A percentile compares a stretch with the other conserved stretches of the same genome.
Conservation (phyloP, 2,888 invertebrate species). For the Theristus sp. region DNA sequence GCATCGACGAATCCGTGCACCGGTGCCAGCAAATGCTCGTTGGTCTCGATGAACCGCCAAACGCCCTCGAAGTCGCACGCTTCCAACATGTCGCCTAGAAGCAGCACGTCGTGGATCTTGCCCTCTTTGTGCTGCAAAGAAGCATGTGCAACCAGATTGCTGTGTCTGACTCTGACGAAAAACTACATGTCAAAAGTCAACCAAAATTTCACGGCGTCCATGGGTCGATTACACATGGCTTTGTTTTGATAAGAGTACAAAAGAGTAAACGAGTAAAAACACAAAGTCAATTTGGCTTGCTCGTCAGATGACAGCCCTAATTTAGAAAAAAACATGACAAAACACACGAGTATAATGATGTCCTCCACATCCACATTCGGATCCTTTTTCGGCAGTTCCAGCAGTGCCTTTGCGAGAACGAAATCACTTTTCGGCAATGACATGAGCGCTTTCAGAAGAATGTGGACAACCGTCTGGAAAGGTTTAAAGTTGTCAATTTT, state of each 20-base stretch:
- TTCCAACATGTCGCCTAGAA: background rate
- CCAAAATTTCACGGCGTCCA: no score
- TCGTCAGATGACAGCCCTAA: no score
- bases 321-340: no score
- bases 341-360: no score
- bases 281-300: no score
- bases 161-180: background rate
- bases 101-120: slow-evolving; percentile 42
- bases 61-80: background rate
- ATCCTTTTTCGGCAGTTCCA: slow-evolving; percentile 46
- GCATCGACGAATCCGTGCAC: background rate
- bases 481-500: no score
- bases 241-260: no score
- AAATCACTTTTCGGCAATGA: slow-evolving; percentile 95
- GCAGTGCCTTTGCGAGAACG: slow-evolving; percentile 83
- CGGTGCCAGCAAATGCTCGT: background rate
- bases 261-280: no score
- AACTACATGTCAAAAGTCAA: background rate
- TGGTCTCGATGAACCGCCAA: background rate
- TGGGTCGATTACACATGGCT: no score
- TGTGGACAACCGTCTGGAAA: slow-evolving; percentile 51
- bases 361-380: background rate
- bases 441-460: slow-evolving; percentile 80
- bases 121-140: background rate
- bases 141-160: background rate